Percentiles rank a stretch among this genome's conserved stretches.
These are phyloP conservation scores for Ambastaia sidthimunki DNA, from an alignment of 2,797 vertebrate species.

Conservation along the genomic window DNA sequence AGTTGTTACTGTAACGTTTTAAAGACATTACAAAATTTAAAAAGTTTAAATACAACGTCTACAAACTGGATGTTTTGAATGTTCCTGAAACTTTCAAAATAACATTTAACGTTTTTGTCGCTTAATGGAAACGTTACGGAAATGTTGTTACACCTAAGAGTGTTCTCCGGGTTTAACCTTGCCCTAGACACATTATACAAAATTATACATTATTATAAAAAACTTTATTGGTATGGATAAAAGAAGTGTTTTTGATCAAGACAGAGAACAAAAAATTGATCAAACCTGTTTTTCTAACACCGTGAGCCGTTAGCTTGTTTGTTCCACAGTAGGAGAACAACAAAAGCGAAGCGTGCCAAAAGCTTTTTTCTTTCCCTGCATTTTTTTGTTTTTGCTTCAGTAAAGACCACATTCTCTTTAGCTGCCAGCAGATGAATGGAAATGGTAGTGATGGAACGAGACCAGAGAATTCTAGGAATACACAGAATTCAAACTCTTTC, in stretches of 20 bases:
- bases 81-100: too few species aligned
- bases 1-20: too few species aligned
- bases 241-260: background rate
- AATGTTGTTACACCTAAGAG: too few species aligned
- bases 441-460: conserved; percentile 15
- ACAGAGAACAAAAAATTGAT: background rate
- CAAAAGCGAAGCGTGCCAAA: conserved; percentile 11
- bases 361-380: conserved; percentile 9
- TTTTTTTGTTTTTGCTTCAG: background rate
- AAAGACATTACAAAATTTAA: too few species aligned
- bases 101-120: too few species aligned
- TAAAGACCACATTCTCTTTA: conserved; percentile 2
- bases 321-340: conserved; percentile 31
- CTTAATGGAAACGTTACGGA: too few species aligned
- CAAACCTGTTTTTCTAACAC: conserved; percentile 12
- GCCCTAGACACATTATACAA: background rate
- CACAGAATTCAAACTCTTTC: conserved; percentile 24
- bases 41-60: too few species aligned
- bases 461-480: conserved; percentile 26
- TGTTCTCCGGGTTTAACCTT: conserved; percentile 12
- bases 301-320: conserved; percentile 11
- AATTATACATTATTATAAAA: background rate
- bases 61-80: too few species aligned
- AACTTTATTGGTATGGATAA: background rate
- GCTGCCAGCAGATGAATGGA: conserved; percentile 35